Evolutionary conservation across 2,113 vertebrate species (phyloP), one percentile per base, ranked within the genome.

Genomic region (Odocoileus hemionus): DNA sequence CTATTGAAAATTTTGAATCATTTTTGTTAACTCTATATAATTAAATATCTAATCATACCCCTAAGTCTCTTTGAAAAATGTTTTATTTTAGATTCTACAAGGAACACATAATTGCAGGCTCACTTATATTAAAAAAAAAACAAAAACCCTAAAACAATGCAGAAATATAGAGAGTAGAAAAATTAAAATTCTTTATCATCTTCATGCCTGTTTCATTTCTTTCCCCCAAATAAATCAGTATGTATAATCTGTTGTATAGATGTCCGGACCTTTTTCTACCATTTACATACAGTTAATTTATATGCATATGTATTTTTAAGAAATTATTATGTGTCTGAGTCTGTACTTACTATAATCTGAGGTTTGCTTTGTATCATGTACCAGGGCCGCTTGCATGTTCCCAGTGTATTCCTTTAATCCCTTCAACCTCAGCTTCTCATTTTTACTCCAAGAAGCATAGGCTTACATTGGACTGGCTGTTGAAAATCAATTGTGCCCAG

Each of bases 31-130:
- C 15, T 8, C 28, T 97, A 19, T 61, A 12, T 79, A 96, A 82
- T 61, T 55, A 57, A 30, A 89, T 43, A 82, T 83, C 25, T 96
- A 91, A 91, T 85, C 58, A 91, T 89, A 95, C 45, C 50, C 33
- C 33, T 88, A 89, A 33, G 7, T 85, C 25, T 79, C 61, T 96
- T 90, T 80, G 28, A 90, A 97, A 96, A 94, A 45, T 39, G 43
- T 78, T 82, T 96, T 86, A 92, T 92, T 97, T 95, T 85, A 76
- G 95, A 96, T 94, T 92, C 90, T 90, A 64, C 4, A 55, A 84
- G 2, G 19, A 95, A 89, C 47, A 15, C 43, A 80, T 57, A 92
- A 95, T 47, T 86, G 58, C 1, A 93, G 79, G 10, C 7, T 95
- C 9, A 88, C 21, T 39, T 76, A 76, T 39, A 76, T 4, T 83